Base-by-base conservation (phyloP, 2,797 vertebrate species). In the Sus cebifrons region DNA sequence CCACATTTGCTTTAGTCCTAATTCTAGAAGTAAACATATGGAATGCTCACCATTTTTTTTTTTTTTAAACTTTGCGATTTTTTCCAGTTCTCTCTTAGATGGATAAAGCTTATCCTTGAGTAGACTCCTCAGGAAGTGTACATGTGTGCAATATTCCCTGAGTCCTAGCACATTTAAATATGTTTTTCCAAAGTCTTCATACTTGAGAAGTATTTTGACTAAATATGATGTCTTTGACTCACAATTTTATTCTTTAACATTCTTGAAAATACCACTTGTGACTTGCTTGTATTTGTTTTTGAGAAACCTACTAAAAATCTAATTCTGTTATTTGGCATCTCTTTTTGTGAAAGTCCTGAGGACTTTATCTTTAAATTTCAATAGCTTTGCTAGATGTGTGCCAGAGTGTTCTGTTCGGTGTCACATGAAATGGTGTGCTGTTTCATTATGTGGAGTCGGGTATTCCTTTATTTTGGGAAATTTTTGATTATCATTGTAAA, bases 401-500 rank as follows among this genome's bases (percentile, higher is more conserved):
- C 18, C 70, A 73, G 40, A 82, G 9, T 73, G 73, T 93, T 29
- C 52, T 88, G 6, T 32, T 81, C 12, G 56, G 4, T 21, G 17
- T 85, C 2, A 20, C 6, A 11, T 84, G 49, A 88, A 95, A 79
- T 64, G 25, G 1, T 64, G 9, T 18, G 6, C 2, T 14, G 5
- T 29, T 67, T 90, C n/a, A 29, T 9, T 60, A 40, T 49, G 8
- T 90, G 11, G 32, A 75, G 25, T 70, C 3, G 60, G 29, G 0
- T 78, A 7, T 67, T 62, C 13, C 73, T 93, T 60, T 88, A 71
- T 85, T 92, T 85, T n/a, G 6, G 3, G 74, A 16, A 56, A 64
- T 83, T 90, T 86, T 81, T 54, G 32, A 52, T 56, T 73, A 81
- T 68, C 18, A 17, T 79, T 75, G 13, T 81, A 92, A 65, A 79